Evolutionary conservation across 2,888 invertebrate genomes (phyloP).

Genomic region (Marronus borbonicus): DNA sequence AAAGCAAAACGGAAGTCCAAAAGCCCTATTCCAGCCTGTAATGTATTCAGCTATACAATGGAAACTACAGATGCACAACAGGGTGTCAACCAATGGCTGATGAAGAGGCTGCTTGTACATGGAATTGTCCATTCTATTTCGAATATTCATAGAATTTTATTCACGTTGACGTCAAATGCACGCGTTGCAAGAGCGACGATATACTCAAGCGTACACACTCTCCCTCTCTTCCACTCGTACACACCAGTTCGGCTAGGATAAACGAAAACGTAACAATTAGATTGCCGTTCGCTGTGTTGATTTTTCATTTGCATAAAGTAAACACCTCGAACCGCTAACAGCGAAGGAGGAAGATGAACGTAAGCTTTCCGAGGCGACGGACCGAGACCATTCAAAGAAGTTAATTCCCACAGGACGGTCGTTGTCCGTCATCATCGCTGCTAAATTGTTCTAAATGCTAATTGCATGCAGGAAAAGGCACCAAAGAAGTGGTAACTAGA

Average conservation of each 20-base stretch:
- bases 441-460: constrained; percentile 13
- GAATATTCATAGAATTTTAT: constrained; percentile 6
- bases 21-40: background rate
- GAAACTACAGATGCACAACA: background rate
- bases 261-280: constrained; percentile 37
- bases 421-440: background rate
- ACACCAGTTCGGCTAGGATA: background rate
- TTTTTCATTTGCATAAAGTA: constrained; percentile 44
- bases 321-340: constrained; percentile 1
- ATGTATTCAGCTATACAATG: background rate
- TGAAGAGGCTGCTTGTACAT: background rate
- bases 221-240: too few relatives aligned
- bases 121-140: background rate
- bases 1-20: too few relatives aligned
- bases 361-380: background rate
- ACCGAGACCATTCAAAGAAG: constrained; percentile 27
- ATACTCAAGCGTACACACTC: too few relatives aligned
- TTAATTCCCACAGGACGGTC: constrained; percentile 23
- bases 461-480: constrained; percentile 21
- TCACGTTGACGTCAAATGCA: constrained; percentile 30
- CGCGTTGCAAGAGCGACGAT: background rate
- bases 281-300: constrained; percentile 33
- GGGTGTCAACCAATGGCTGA: background rate
- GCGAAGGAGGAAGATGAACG: background rate
- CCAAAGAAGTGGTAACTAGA: background rate